Conservation (phyloP, 2,888 invertebrate species). For the Iphiclides podalirius region DNA sequence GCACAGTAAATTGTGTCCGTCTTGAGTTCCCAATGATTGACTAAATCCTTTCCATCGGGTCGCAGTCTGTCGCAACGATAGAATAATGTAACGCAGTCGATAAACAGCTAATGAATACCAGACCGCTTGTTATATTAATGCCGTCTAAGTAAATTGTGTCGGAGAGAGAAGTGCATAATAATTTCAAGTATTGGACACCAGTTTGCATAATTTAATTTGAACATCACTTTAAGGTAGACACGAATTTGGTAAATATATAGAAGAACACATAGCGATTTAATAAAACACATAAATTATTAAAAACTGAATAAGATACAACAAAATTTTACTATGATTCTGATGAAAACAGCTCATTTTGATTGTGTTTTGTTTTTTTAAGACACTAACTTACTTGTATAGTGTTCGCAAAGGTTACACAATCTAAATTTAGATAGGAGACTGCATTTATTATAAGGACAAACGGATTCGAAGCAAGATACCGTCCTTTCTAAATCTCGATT, state of each 20-base stretch:
- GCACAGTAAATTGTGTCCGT: background rate
- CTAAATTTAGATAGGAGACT: background rate
- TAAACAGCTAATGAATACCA: background rate
- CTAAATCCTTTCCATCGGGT: background rate
- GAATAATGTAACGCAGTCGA: background rate
- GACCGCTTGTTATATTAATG: background rate
- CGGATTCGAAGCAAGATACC: conserved; percentile 35
- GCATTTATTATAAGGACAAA: conserved; percentile 39
- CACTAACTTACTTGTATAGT: too few relatives aligned
- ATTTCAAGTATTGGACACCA: too few relatives aligned
- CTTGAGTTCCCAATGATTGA: background rate
- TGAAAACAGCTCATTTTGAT: background rate
- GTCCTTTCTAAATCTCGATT: conserved; percentile 39
- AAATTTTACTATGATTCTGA: background rate
- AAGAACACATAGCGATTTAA: background rate
- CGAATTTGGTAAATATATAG: too few relatives aligned
- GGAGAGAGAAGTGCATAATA: too few relatives aligned
- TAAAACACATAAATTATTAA: background rate
- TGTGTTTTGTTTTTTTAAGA: too few relatives aligned
- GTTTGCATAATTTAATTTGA: too few relatives aligned
- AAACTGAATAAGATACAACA: background rate
- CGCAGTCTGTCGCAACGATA: background rate
- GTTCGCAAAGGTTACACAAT: too few relatives aligned
- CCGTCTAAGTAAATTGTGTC: background rate
- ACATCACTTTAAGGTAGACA: too few relatives aligned